Evolutionary conservation across 1,140 invertebrate species (phyloP), one percentile per base, ranked within the genome.

Genomic region (Aphelinus atriplicis): DNA sequence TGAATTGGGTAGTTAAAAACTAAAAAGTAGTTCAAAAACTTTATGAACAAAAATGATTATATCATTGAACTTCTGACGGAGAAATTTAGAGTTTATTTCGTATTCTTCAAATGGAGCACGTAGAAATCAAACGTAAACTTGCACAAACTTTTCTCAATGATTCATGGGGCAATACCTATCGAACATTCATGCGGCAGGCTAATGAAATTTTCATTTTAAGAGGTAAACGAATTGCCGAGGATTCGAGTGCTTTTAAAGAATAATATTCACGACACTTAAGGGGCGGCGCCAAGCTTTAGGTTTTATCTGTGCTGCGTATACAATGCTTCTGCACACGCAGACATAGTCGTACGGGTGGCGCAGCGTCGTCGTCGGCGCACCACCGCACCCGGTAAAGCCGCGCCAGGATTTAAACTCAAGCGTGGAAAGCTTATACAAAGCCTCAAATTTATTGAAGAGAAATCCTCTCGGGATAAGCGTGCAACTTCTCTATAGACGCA

Each of bases 361-460:
- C 26, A 3, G 2, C n/a, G 46, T 10, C 66, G 3, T 5, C 65
- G 50, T 5, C 66, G 73, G 75, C 26, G 26, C 26, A 26, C 26
- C 26, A 26, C 73, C 60, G 75, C 79, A 53, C 4, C 66, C 46
- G 51, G 77, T 61, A 82, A 82, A 81, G 80, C 78, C 79, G 67
- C 83, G 80, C 79, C 77, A 81, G 87, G 87, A 87, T 88, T 88
- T 88, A 88, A 88, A 88, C 85, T 88, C 85, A 80, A 87, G 85
- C 86, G 86, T 81, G 84, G 82, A 88, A 88, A 88, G 87, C 87
- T 88, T 88, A 88, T 87, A 87, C 86, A 88, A 88, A 88, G 87
- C 87, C 88, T 78, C 68, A 80, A 88, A 88, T 88, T 88, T 88
- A 88, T 88, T 87, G 84, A 83, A 87, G 87, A 86, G 80, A 87